Percentiles rank a stretch among this genome's conserved stretches.
These are phyloP conservation scores for Choloepus hoffmanni DNA, from an alignment of 2,113 vertebrate genomes.

Conservation along the genomic window DNA sequence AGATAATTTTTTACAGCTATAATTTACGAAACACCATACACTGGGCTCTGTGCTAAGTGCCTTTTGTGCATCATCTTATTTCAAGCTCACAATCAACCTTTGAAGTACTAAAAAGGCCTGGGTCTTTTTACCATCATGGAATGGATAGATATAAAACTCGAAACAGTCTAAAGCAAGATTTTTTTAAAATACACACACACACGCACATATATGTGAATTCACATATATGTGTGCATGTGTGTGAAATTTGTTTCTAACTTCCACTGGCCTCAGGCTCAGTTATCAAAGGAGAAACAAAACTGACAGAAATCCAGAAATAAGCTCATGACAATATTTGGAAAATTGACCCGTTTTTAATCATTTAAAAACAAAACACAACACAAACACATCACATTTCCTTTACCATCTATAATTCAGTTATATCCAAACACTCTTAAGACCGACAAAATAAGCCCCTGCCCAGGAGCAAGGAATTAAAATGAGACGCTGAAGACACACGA, in stretches of 20 bases:
- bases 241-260: constrained; percentile 1
- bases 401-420: constrained; percentile 78
- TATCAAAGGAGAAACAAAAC: constrained; percentile 51
- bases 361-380: constrained; percentile 76
- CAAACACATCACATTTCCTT: constrained; percentile 71
- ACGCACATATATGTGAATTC: background rate
- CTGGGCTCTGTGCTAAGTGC: background rate
- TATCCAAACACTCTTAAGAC: constrained; percentile 67
- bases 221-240: background rate
- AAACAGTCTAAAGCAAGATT: background rate
- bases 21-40: background rate
- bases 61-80: background rate
- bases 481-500: constrained; percentile 17
- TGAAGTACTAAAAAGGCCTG: background rate
- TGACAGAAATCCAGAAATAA: constrained; percentile 55
- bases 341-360: constrained; percentile 81
- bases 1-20: background rate
- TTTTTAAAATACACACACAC: background rate
- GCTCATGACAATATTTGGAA: constrained; percentile 67
- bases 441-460: background rate
- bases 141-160: background rate
- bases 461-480: background rate
- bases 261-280: constrained; percentile 30
- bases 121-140: background rate
- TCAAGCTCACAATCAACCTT: background rate